Evolutionary conservation across 2,888 invertebrate species (phyloP).

Genomic region (Axea sp.): DNA sequence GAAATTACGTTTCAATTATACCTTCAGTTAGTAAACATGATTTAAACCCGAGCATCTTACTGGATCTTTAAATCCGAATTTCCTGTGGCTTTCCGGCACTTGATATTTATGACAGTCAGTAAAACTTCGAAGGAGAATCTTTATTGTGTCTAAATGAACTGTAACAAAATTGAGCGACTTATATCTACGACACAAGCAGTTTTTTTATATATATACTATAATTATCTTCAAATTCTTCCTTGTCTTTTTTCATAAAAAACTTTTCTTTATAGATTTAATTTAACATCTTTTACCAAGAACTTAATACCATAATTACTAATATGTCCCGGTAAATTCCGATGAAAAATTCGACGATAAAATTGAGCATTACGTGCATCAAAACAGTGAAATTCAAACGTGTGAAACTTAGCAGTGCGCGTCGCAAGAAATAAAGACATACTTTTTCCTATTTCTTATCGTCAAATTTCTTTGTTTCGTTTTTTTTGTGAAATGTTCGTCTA

Average conservation of each 20-base stretch:
- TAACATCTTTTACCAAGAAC: neutral
- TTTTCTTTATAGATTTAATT: slow-evolving; percentile 21
- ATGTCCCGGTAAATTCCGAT: neutral
- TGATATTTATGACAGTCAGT: slow-evolving; percentile 54
- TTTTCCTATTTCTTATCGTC: slow-evolving; percentile 17
- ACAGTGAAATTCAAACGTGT: slow-evolving; percentile 18
- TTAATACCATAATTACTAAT: slow-evolving; percentile 29
- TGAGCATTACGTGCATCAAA: slow-evolving; percentile 10
- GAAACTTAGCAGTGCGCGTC: slow-evolving; percentile 13
- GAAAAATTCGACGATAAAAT: slow-evolving; percentile 19
- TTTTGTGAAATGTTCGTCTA: slow-evolving; percentile 14
- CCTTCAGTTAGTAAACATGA: slow-evolving; percentile 38
- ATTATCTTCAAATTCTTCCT: neutral
- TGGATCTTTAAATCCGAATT: slow-evolving; percentile 46
- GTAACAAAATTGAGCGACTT: slow-evolving; percentile 50
- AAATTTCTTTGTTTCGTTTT: slow-evolving; percentile 13
- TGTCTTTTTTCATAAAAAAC: slow-evolving; percentile 5
- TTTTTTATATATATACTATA: slow-evolving; percentile 43
- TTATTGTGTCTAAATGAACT: slow-evolving; percentile 54
- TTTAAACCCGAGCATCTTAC: slow-evolving; percentile 13
- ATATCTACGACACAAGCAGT: slow-evolving; percentile 38
- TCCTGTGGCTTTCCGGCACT: slow-evolving; percentile 44
- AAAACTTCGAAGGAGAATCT: slow-evolving; percentile 47
- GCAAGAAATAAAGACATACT: slow-evolving; percentile 41
- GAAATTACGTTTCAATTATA: slow-evolving; percentile 16